Base-by-base conservation (phyloP, 2,797 vertebrate species). In the Emys orbicularis region DNA sequence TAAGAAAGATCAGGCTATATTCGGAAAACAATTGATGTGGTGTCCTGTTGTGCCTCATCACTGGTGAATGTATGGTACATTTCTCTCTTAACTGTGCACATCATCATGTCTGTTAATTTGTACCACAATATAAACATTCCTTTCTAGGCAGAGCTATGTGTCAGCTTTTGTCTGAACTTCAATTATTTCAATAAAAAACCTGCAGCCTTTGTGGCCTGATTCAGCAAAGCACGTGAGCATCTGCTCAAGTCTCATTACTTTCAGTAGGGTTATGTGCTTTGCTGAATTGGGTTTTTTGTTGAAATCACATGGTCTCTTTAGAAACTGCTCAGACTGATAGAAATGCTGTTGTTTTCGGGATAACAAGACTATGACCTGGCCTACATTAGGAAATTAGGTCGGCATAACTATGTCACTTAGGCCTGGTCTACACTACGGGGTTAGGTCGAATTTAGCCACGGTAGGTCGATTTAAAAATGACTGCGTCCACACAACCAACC, bases 11-110 rank as follows among this genome's bases (percentile, higher is more conserved):
- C 68, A 89, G 23, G 3, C 0, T 0, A 9, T 25, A 3, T 89
- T 94, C 44, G 19, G 31, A 90, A 85, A 19, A 83, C 4, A 81
- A 47, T 77, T 91, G 74, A 31, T 5, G 44, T 49, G 81, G 44
- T 8, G 4, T 41, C 21, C 37, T 15, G 37, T 57, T 57, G 5
- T 10, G 53, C 72, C 16, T 9, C 61, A 3, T 50, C 79, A 23
- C 0, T 0, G 2, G 7, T 87, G 90, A 52, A 88, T 0, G 1
- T 47, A 56, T 81, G 25, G 25, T 29, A 54, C 23, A 41, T 57
- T 57, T 44, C 37, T 81, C 27, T 5, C 52, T 76, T 81, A 87
- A 81, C 10, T 81, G 10, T 88, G 5, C 25, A 74, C 49, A 3
- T 47, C 6, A 47, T 50, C 3, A 57, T 91, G 87, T 86, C 7